Conservation (phyloP, 2,888 invertebrate genomes). For the Protophormia terraenovae region DNA sequence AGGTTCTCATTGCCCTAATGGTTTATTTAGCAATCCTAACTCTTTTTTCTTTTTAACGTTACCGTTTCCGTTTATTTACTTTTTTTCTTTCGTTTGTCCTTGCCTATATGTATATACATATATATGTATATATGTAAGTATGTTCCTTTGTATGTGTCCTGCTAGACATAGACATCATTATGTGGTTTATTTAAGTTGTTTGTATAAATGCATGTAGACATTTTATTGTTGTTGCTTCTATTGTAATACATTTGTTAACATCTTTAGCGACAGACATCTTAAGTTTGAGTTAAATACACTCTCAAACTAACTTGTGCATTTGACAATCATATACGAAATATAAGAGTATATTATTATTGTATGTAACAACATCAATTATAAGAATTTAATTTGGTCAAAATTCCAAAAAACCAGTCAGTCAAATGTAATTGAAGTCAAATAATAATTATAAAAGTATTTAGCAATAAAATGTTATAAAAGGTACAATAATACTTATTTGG, state of each 20-base stretch:
- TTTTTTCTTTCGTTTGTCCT: too few species aligned
- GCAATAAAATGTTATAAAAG: not conserved
- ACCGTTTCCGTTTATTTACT: not conserved
- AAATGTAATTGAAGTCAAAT: not conserved
- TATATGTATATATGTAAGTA: not conserved
- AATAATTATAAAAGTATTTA: not conserved
- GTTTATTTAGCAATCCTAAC: too few species aligned
- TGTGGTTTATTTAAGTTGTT: constrained; percentile 4
- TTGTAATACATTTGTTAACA: constrained; percentile 21
- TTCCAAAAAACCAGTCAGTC: not conserved
- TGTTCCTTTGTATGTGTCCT: not conserved
- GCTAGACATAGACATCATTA: constrained; percentile 9
- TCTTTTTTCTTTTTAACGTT: not conserved
- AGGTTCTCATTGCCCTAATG: too few species aligned
- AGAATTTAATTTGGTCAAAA: constrained; percentile 7
- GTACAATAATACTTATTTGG: too few species aligned
- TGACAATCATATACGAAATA: not conserved
- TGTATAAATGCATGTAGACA: not conserved
- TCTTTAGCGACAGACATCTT: constrained; percentile 1
- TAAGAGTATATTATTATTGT: too few species aligned
- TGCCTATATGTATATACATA: not conserved
- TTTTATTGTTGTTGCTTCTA: not conserved
- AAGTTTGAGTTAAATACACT: not conserved
- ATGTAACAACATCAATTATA: constrained; percentile 10
- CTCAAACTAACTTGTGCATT: not conserved